phyloP scores from a whole-genome alignment of 2,888 invertebrate species.

The Bembecia ichneumoniformis region DNA sequence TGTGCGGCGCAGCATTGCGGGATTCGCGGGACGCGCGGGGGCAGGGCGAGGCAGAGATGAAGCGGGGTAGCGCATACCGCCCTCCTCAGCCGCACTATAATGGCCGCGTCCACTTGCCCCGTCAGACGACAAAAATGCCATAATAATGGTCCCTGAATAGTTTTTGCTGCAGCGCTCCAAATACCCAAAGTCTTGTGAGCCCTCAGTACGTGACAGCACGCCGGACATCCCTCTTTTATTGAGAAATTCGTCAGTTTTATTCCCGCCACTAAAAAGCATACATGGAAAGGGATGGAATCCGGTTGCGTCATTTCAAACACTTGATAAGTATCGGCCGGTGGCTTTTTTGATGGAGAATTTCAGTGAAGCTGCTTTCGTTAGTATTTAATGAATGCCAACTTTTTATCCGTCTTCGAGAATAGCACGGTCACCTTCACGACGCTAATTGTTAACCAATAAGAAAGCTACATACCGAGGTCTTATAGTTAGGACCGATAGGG shows the following conservation, averaged over 20 bases:
- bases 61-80: constrained; percentile 19
- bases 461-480: constrained; percentile 26
- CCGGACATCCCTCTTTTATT: constrained; percentile 69
- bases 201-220: constrained; percentile 63
- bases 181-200: constrained; percentile 42
- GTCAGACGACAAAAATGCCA: constrained; percentile 74
- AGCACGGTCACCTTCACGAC: constrained; percentile 65
- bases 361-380: constrained; percentile 58
- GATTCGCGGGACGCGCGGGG: constrained; percentile 31
- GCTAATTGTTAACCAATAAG: constrained; percentile 64
- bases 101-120: constrained; percentile 66
- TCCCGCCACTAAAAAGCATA: constrained; percentile 50
- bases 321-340: constrained; percentile 66
- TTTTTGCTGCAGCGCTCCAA: constrained; percentile 71
- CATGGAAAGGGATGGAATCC: constrained; percentile 57
- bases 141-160: constrained; percentile 70
- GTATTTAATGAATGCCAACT: constrained; percentile 58
- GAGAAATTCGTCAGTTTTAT: constrained; percentile 73
- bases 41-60: constrained; percentile 17
- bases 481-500: too few relatives aligned
- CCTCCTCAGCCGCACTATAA: constrained; percentile 39
- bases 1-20: constrained; percentile 22
- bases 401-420: constrained; percentile 49
- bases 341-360: constrained; percentile 59
- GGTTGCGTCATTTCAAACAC: constrained; percentile 73